Evolutionary conservation across 2,888 invertebrate species (phyloP), one percentile per base, ranked within the genome.

Genomic region (Caenorhabditis sinica): DNA sequence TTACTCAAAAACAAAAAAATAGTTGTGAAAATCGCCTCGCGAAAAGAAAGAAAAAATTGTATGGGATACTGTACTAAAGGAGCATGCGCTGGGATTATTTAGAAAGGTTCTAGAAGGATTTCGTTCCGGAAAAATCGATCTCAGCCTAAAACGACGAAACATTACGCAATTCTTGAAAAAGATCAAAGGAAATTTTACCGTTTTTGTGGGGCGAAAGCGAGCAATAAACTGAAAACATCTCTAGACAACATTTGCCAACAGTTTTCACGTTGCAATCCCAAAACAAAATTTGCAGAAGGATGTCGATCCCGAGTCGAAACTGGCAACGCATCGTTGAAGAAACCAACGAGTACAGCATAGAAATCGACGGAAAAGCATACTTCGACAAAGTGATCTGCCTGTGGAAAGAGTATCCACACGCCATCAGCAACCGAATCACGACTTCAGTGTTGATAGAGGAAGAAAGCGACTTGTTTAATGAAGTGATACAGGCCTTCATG

Each of bases 351-450:
- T 87, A 83, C 69, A 82, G 80, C 13, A 58, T 82, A n/a, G 33
- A 53, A n/a, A 43, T 87, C 23, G 84, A 84, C 20, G 68, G 45
- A 45, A 80, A 81, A 49, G 82, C 81, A 15, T 84, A 43, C 53
- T 87, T 86, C 36, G 79, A 83, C 20, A 87, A 86, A 28, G 28
- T 56, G 3, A 75, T 87, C 51, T 60, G 72, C 20, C 66, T 89
- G 6, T 89, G 89, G 89, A 58, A 74, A 28, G 83, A 77, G n/a
- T 85, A 89, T 30, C 71, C 77, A 1, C 86, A 87, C 15, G 76
- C 89, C 15, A 53, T 87, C 4, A 86, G 84, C 36, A 73, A 79
- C 28, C 60, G 89, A 45, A 76, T 87, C 33, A 79, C 76, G 20
- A 79, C 82, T 1, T 69, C 82, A 2, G 75, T 85, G 15, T 36